phyloP scores from a whole-genome alignment of 2,113 vertebrate species.

The Lamprotornis superbus region DNA sequence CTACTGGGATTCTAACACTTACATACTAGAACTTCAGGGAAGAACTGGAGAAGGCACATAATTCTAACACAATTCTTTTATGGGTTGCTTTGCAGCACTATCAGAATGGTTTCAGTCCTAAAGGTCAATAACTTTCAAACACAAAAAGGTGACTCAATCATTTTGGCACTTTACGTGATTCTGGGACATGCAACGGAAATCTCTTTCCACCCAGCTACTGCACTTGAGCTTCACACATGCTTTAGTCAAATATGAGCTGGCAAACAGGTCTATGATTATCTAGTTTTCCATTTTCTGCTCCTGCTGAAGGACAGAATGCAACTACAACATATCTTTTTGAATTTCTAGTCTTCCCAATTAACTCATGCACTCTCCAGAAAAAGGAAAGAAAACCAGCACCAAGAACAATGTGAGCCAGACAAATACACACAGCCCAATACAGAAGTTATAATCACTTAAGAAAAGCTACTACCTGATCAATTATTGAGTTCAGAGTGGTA shows the following conservation, averaged over 20 bases:
- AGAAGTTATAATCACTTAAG: background rate
- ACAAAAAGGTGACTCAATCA: background rate
- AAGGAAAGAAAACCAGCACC: background rate
- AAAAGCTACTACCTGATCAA: conserved; percentile 85
- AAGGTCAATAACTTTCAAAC: background rate
- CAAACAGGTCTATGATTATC: background rate
- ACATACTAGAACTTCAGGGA: background rate
- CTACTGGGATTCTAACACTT: background rate
- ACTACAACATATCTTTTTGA: background rate
- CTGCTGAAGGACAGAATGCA: background rate
- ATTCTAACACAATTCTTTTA: background rate
- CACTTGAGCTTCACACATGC: background rate
- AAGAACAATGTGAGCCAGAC: background rate
- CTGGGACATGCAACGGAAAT: background rate
- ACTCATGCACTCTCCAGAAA: background rate
- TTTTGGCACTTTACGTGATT: background rate
- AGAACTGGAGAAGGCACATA: background rate
- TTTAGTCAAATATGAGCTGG: background rate
- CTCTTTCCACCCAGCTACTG: background rate
- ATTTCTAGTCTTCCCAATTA: background rate
- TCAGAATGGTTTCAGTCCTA: background rate
- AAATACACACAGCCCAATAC: background rate
- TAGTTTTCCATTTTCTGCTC: background rate
- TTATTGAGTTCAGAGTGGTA: conserved; percentile 87
- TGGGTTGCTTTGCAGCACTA: background rate